phyloP scores from a whole-genome alignment of 2,113 vertebrate species.

The Lophotis ruficrista region DNA sequence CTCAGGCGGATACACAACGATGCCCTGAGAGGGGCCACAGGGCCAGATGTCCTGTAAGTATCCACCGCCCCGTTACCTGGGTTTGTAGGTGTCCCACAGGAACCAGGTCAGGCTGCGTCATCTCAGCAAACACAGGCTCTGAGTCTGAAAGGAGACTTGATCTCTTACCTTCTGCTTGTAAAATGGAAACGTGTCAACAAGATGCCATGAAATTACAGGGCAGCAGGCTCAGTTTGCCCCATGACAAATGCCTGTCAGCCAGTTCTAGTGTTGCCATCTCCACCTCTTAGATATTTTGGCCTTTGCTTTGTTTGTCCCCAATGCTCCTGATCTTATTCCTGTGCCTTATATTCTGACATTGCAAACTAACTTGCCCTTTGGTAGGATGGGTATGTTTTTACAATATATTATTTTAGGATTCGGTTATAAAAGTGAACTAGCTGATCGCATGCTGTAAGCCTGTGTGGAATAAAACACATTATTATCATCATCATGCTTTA shows the following conservation, averaged over 20 bases:
- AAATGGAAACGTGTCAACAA: background rate
- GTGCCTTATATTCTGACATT: background rate
- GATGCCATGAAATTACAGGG: background rate
- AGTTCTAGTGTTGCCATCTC: background rate
- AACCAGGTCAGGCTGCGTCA: background rate
- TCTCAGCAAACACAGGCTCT: background rate
- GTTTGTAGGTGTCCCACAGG: background rate
- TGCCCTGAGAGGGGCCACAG: slow-evolving; percentile 84
- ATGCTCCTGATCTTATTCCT: background rate
- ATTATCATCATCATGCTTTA: background rate
- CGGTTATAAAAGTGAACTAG: background rate
- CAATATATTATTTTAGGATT: background rate
- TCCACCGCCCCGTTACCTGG: rapidly evolving
- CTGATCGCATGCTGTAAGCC: background rate
- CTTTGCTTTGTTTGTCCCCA: background rate
- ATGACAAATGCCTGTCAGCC: rapidly evolving
- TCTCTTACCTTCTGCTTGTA: background rate
- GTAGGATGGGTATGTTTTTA: background rate
- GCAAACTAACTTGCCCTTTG: background rate
- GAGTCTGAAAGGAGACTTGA: background rate
- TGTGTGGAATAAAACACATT: background rate
- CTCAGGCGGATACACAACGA: slow-evolving; percentile 83
- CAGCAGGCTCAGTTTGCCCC: background rate
- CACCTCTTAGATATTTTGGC: background rate
- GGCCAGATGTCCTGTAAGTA: slow-evolving; percentile 88